Conservation (phyloP, 2,888 invertebrate species). For the Melitaea athalia region DNA sequence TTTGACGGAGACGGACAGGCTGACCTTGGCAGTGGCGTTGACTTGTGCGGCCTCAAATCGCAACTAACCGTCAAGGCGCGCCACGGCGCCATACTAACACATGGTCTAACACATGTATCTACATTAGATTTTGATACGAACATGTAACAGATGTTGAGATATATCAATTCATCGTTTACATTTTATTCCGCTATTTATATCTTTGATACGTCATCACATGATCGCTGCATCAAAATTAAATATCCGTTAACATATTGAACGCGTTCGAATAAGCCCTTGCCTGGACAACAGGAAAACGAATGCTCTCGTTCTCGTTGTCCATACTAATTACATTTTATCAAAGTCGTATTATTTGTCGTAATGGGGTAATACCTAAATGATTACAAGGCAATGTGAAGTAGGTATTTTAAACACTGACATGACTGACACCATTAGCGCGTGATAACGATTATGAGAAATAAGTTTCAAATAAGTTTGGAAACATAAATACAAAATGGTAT, state of each 20-base stretch:
- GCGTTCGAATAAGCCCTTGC: conserved; percentile 1
- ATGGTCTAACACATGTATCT: conserved; percentile 41
- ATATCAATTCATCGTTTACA: conserved; percentile 22
- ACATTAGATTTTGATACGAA: conserved; percentile 18
- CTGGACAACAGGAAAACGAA: conserved; percentile 23
- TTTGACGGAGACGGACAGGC: conserved; percentile 54
- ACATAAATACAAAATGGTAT: not conserved
- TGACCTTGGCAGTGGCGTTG: conserved; percentile 78
- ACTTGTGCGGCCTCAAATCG: conserved; percentile 69
- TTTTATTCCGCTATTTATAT: conserved; percentile 19
- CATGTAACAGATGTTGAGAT: conserved; percentile 31
- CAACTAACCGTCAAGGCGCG: conserved; percentile 47
- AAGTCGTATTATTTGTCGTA: conserved; percentile 16
- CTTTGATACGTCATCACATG: conserved; percentile 20
- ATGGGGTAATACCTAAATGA: conserved; percentile 17
- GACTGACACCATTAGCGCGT: conserved; percentile 16
- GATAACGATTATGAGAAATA: conserved; percentile 19
- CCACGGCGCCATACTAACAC: conserved; percentile 52
- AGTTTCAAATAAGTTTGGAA: conserved; percentile 4
- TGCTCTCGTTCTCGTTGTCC: not conserved
- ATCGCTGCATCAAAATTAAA: conserved; percentile 25
- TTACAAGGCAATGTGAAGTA: conserved; percentile 10
- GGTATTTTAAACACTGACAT: conserved; percentile 25
- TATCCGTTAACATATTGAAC: conserved; percentile 15
- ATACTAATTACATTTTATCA: conserved; percentile 18